phyloP scores from a whole-genome alignment of 1,140 invertebrate species.

The Subanguina moxae region DNA sequence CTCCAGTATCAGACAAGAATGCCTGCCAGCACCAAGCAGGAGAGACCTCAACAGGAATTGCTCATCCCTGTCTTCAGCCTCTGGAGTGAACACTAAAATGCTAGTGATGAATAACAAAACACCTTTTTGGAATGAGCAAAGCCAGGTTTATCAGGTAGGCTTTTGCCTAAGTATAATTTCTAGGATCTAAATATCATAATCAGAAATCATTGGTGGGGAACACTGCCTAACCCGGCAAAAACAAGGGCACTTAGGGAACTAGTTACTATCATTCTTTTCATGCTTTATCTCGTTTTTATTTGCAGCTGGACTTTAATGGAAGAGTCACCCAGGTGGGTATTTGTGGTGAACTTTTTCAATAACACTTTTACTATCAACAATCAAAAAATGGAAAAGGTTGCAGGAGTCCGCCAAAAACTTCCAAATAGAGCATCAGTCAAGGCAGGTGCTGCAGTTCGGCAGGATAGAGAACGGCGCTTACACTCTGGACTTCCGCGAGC shows the following conservation, averaged over 20 bases:
- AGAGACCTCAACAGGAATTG: neutral
- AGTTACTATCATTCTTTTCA: constrained; percentile 11
- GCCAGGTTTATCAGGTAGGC: constrained; percentile 80
- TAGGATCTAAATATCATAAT: too few species aligned
- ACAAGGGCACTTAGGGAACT: too few species aligned
- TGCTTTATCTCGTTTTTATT: neutral
- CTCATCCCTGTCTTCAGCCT: neutral
- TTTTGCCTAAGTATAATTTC: neutral
- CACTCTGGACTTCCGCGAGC: constrained; percentile 96
- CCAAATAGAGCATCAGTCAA: constrained; percentile 93
- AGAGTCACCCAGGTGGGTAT: constrained; percentile 96
- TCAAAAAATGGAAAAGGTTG: too few species aligned
- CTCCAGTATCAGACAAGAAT: neutral
- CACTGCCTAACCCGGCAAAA: too few species aligned
- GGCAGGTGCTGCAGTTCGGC: constrained; percentile 99
- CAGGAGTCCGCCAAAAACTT: constrained; percentile 99
- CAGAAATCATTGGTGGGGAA: too few species aligned
- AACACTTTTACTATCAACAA: too few species aligned
- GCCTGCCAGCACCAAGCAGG: neutral
- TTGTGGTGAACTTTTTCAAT: too few species aligned
- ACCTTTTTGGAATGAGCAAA: constrained; percentile 98
- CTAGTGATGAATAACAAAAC: constrained; percentile 93
- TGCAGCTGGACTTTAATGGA: constrained; percentile 91
- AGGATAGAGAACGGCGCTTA: constrained; percentile 96
- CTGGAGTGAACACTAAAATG: constrained; percentile 10